Conservation (phyloP, 2,113 vertebrate species). For the Bufo gargarizans region DNA sequence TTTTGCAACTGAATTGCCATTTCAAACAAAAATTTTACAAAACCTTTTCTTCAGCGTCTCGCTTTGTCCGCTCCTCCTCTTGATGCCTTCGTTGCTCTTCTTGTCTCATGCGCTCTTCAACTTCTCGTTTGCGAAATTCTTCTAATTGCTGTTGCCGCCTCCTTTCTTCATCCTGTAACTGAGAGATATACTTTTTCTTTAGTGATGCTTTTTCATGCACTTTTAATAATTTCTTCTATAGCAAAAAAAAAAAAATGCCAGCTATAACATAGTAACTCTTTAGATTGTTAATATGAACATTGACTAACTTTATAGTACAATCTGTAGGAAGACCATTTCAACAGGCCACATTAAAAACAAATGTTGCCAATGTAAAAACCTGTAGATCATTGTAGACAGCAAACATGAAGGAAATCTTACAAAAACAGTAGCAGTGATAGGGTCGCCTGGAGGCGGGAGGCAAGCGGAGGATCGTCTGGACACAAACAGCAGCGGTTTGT, state of each 20-base stretch:
- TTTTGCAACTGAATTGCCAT: neutral
- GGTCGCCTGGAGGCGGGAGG: too few species aligned
- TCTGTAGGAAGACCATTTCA: too few species aligned
- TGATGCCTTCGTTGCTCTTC: slow-evolving; percentile 88
- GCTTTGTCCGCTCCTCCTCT: slow-evolving; percentile 86
- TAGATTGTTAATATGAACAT: too few species aligned
- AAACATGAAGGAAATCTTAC: too few species aligned
- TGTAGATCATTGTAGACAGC: too few species aligned
- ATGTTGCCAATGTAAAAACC: too few species aligned
- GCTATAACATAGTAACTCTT: neutral
- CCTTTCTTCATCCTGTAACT: slow-evolving; percentile 97
- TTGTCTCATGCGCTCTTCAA: slow-evolving; percentile 88
- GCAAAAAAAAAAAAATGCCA: neutral
- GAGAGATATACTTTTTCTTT: slow-evolving; percentile 56
- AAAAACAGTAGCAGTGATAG: too few species aligned
- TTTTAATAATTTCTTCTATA: neutral
- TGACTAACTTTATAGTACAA: too few species aligned
- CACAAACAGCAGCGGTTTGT: too few species aligned
- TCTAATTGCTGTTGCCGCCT: slow-evolving; percentile 93
- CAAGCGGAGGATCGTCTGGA: too few species aligned
- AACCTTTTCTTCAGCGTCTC: slow-evolving; percentile 94
- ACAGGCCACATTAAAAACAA: too few species aligned
- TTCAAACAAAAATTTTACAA: neutral
- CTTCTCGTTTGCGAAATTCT: slow-evolving; percentile 91
- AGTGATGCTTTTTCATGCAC: neutral